Base-by-base conservation (phyloP, 2,888 invertebrate species). In the Erebia palarica region DNA sequence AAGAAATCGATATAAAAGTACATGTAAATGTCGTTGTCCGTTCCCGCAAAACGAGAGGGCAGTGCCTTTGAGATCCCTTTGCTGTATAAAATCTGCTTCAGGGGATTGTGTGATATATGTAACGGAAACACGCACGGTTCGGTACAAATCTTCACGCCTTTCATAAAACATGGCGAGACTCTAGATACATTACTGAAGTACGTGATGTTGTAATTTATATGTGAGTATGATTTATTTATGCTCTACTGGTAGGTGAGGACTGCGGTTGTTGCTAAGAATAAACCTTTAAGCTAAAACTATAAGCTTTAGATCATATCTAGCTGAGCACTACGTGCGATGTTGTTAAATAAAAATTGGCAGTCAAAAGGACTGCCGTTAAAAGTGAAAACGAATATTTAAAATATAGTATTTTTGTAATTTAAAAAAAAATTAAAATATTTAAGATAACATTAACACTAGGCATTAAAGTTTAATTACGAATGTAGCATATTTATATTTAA, bases 121-220 rank as follows among this genome's bases (percentile, higher is more conserved):
- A 71, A 65, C 63, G 51, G 61, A 73, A 73, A 66, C 61, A 60
- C 49, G 61, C 42, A 55, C 57, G 18, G 55, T 27, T 55, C 65
- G 27, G 72, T 70, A 64, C 60, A 70, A 73, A 70, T 70, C 69
- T 70, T 66, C 65, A 70, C 65, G 36, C 60, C 65, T 68, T 73
- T 71, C 73, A 73, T 73, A 71, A 73, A 71, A 73, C 73, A 73
- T 73, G 73, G 70, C 68, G 58, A 64, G 65, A 60, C 73, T 65
- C 61, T 27, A 65, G 70, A 65, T 65, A 73, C 68, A 73, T 73
- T 68, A 73, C 68, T 58, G 68, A 64, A 58, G 51, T 61, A 68
- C 51, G 63, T 65, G 68, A 66, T 53, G 49, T 44, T 65, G 67
- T 74, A 65, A 72, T 74, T 74, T 72, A 57, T 67, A 72, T 72